phyloP scores from a whole-genome alignment of 2,113 vertebrate species.

The Rhizomys pruinosus region DNA sequence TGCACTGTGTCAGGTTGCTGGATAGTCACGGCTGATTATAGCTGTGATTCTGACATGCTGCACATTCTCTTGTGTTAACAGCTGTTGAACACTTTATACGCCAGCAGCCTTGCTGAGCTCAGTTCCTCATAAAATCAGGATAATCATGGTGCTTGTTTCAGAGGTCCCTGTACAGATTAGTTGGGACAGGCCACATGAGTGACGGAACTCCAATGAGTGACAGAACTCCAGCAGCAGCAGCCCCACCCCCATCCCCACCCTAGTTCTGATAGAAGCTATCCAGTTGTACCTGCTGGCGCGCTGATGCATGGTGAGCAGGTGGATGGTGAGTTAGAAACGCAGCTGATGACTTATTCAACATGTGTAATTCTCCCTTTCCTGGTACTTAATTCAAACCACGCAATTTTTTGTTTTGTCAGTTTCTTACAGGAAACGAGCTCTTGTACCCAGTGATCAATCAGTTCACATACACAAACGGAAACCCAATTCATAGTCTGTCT shows the following conservation, averaged over 20 bases:
- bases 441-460: neutral
- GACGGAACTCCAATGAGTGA: neutral
- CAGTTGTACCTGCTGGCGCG: neutral
- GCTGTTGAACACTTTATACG: neutral
- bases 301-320: neutral
- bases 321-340: no score
- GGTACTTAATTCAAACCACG: neutral
- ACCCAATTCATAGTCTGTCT: neutral
- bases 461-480: neutral
- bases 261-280: neutral
- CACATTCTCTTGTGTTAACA: neutral
- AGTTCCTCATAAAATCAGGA: neutral
- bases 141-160: neutral
- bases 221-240: neutral
- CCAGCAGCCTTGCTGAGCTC: neutral
- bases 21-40: no score
- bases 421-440: neutral
- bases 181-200: neutral
- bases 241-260: neutral
- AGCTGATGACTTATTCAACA: neutral
- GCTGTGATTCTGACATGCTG: neutral
- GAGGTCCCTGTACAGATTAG: neutral
- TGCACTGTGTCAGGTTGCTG: neutral
- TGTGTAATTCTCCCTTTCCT: neutral
- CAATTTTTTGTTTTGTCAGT: neutral